A percentile compares a stretch with the other conserved stretches of the same genome.
phyloP scores from a whole-genome alignment of 2,113 vertebrate species.

The Clarias magur region DNA sequence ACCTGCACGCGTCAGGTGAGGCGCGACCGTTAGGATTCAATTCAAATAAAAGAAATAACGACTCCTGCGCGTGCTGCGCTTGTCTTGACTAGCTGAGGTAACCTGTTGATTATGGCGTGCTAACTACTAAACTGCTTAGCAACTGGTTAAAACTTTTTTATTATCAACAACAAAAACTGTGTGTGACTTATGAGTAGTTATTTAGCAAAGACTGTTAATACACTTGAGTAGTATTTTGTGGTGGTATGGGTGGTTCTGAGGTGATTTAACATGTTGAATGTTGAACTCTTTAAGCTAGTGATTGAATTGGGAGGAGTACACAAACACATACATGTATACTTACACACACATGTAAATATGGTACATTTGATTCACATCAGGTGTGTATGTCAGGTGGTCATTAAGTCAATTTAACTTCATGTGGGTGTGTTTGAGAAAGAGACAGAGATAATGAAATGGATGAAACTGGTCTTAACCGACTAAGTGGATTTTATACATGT shows the following conservation, averaged over 20 bases:
- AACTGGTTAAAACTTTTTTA: too few species aligned
- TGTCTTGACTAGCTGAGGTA: background rate
- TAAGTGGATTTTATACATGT: background rate
- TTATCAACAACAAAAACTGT: background rate
- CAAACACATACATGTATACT: background rate
- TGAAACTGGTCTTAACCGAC: background rate
- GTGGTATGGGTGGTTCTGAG: background rate
- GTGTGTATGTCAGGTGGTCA: background rate
- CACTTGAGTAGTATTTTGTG: background rate
- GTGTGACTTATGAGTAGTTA: background rate
- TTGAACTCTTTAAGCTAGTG: background rate
- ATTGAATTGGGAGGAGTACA: background rate
- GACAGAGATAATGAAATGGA: background rate
- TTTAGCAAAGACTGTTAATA: background rate
- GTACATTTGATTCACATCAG: background rate
- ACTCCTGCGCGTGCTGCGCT: background rate
- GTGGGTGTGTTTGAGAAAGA: background rate
- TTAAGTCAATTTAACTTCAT: background rate
- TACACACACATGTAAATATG: background rate
- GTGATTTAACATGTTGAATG: background rate
- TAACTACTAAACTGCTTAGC: background rate
- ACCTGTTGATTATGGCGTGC: background rate
- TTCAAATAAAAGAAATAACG: background rate
- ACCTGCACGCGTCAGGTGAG: background rate
- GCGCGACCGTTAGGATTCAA: background rate